These are phyloP conservation scores for Melanotaenia boesemani DNA, from an alignment of 2,797 vertebrate genomes.

Conservation along the genomic window DNA sequence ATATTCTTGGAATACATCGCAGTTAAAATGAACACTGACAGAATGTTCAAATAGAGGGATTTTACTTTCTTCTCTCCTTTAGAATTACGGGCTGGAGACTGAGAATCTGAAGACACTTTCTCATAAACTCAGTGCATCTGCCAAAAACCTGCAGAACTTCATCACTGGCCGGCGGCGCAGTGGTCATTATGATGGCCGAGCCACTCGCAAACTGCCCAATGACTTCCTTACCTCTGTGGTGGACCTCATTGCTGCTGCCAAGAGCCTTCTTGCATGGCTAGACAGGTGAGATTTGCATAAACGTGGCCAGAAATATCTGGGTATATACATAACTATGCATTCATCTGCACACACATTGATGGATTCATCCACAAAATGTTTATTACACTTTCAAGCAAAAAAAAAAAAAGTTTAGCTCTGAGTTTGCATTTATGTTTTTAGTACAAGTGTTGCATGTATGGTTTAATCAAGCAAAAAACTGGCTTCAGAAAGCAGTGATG, in stretches of 20 bases:
- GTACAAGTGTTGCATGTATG: not conserved
- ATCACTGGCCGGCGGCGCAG: conserved; percentile 96
- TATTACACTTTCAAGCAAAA: conserved; percentile 5
- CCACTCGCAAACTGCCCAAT: conserved; percentile 95
- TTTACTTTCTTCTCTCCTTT: conserved; percentile 33
- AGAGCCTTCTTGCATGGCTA: conserved; percentile 97
- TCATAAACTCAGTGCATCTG: conserved; percentile 97
- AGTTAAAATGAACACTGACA: conserved; percentile 42
- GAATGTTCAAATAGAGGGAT: conserved; percentile 43
- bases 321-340: not conserved
- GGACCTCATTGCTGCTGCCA: conserved; percentile 98
- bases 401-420: not conserved
- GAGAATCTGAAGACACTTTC: conserved; percentile 99
- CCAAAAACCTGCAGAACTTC: conserved; percentile 99
- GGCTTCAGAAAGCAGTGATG: conserved; percentile 5
- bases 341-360: not conserved
- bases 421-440: not conserved
- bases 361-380: not conserved
- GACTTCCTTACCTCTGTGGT: conserved; percentile 98
- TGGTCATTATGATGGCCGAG: conserved; percentile 95
- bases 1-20: conserved; percentile 27
- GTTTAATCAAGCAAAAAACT: too few species aligned
- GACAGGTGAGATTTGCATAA: conserved; percentile 91
- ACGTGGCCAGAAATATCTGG: conserved; percentile 1
- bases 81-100: conserved; percentile 99